These are phyloP conservation scores for Hermetia illucens DNA, from an alignment of 1,140 invertebrate species.

Conservation along the genomic window DNA sequence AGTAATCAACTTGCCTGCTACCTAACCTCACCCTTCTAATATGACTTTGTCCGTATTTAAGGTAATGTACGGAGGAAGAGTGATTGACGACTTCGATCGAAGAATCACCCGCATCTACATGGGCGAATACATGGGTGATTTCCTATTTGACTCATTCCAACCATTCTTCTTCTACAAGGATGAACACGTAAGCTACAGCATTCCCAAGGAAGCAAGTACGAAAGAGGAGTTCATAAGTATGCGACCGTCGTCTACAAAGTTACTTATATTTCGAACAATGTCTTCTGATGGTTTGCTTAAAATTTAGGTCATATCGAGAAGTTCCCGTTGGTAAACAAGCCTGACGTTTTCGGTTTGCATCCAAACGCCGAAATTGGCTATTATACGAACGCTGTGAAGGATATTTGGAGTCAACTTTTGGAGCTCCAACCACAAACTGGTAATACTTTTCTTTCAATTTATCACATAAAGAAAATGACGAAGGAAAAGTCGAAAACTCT, in stretches of 20 bases:
- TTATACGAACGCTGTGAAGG: conserved; percentile 67
- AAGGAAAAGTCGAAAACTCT: background rate
- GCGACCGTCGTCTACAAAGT: conserved; percentile 1
- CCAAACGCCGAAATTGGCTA: conserved; percentile 87
- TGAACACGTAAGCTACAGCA: conserved; percentile 56
- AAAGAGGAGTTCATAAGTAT: conserved; percentile 57
- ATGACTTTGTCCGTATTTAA: conserved; percentile 21
- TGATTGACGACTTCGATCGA: conserved; percentile 80
- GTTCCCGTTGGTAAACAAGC: conserved; percentile 57
- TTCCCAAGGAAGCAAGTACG: conserved; percentile 44
- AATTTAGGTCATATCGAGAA: conserved; percentile 44
- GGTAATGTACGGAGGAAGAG: conserved; percentile 87
- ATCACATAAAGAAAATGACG: conserved; percentile 1
- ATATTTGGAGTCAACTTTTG: conserved; percentile 71
- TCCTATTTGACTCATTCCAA: conserved; percentile 78
- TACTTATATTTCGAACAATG: too few species aligned
- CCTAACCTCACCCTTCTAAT: too few species aligned
- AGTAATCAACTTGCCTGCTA: conserved; percentile 31
- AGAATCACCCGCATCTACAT: conserved; percentile 75
- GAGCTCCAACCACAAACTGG: conserved; percentile 78
- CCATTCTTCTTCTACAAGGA: conserved; percentile 78
- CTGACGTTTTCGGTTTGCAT: conserved; percentile 82
- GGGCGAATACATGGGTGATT: conserved; percentile 88
- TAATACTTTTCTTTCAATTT: conserved; percentile 22
- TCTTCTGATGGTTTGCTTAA: too few species aligned